Percentiles rank a stretch among this genome's conserved stretches.
Conservation (phyloP, 1,140 invertebrate genomes). For the Lepidotrigona ventralis region DNA sequence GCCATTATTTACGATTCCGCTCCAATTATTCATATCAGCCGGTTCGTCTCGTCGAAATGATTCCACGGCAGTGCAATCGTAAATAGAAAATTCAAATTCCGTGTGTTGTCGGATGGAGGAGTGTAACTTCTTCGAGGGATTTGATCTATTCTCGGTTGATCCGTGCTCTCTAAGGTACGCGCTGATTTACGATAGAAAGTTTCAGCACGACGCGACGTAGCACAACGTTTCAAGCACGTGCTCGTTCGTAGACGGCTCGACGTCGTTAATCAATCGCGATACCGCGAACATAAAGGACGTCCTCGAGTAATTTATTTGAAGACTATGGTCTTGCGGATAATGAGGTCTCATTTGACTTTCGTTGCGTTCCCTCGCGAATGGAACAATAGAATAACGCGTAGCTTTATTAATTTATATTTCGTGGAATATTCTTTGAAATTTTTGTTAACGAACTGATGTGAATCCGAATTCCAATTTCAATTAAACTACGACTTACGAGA, state of each 20-base stretch:
- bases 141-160: conserved; percentile 19
- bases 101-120: background rate
- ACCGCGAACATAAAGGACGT: conserved; percentile 23
- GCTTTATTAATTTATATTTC: background rate
- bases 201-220: conserved; percentile 23
- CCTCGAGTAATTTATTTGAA: conserved; percentile 33
- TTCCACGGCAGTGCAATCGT: background rate
- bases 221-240: conserved; percentile 53
- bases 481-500: no score
- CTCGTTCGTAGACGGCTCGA: conserved; percentile 36
- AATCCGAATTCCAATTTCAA: background rate
- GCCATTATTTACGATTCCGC: background rate
- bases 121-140: background rate
- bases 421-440: background rate
- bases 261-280: conserved; percentile 58
- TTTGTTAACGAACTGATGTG: background rate
- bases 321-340: conserved; percentile 9
- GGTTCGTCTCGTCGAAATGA: background rate
- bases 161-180: conserved; percentile 1
- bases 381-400: background rate
- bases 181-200: conserved; percentile 60
- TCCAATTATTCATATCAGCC: background rate
- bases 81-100: background rate
- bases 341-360: conserved; percentile 7
- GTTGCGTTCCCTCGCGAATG: background rate